These are phyloP conservation scores for Myoxocephalus aenaeus DNA, from an alignment of 2,797 vertebrate genomes.

Conservation along the genomic window DNA sequence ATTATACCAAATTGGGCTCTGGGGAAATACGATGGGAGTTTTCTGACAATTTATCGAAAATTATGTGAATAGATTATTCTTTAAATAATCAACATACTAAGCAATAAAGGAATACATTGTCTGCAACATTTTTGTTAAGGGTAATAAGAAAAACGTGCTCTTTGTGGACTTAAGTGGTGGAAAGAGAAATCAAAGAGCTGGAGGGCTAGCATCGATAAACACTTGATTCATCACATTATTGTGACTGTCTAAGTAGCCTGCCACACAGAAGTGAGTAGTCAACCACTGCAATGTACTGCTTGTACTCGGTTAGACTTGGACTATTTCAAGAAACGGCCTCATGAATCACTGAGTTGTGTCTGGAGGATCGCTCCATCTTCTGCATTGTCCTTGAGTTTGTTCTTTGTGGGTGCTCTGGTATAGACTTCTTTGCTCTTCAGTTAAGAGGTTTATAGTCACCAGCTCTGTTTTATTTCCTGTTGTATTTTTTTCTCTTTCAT, in stretches of 20 bases:
- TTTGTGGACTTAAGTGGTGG: neutral
- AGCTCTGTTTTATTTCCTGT: constrained; percentile 17
- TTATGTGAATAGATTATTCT: neutral
- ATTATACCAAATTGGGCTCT: neutral
- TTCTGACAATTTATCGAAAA: neutral
- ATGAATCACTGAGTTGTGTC: neutral
- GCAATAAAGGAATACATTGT: neutral
- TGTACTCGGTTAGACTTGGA: neutral
- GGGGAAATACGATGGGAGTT: neutral
- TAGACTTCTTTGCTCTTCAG: neutral
- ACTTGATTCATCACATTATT: neutral
- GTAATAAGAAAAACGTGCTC: neutral
- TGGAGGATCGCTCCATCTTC: neutral
- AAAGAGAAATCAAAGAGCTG: neutral
- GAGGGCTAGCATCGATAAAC: neutral
- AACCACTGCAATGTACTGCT: neutral
- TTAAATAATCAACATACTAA: neutral
- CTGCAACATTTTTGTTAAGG: neutral
- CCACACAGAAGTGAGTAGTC: too few species aligned
- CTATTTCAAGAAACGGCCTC: neutral
- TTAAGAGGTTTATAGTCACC: constrained; percentile 1
- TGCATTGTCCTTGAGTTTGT: neutral
- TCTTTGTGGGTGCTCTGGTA: neutral
- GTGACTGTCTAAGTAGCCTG: too few species aligned
- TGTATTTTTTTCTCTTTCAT: constrained; percentile 7